Base-by-base conservation (phyloP, 92 coral and sea anemone genomes). In the Umimayanthus chanpuru region DNA sequence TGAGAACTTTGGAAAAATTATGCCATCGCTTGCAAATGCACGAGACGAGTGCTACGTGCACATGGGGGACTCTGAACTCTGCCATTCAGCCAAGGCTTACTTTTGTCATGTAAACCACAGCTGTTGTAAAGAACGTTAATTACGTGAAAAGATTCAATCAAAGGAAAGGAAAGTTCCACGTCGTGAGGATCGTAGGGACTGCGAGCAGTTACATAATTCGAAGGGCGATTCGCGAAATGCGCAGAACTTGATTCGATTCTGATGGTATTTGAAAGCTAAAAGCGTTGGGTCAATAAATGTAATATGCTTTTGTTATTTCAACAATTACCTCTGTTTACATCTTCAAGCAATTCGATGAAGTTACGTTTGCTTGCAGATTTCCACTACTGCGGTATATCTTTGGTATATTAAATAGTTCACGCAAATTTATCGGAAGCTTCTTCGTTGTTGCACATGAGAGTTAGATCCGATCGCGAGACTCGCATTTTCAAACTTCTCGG, bases 231-330 rank as follows among this genome's bases (percentile, higher is more conserved):
- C 39, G 56, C 39, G 65, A 49, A 78, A 78, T 78, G 58, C 65
- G 23, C 50, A 29, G 77, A 68, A 83, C n/a, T 47, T 83, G 18
- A 83, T 32, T 43, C 87, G 61, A 70, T 47, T 83, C 26, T 18
- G 65, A 44, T n/a, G 21, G 40, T n/a, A 21, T 43, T 43, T 28
- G 18, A 6, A n/a, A 70, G 11, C 18, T 30, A 5, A 18, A 16
- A 67, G 14, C 78, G 7, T 40, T 83, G 43, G 78, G 43, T 83
- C 77, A 83, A 83, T 44, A 70, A 53, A 67, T 83, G 47, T 30
- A 83, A 83, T 83, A 70, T 16, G 77, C 43, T 44, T 83, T 83
- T 83, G 87, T 83, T 83, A 68, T 83, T 83, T 68, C 78, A 67
- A 61, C 87, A 83, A 83, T 83, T 70, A 83, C 9, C 76, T 47